Percentiles rank a stretch among this genome's conserved stretches.
phyloP scores from a whole-genome alignment of 1,140 invertebrate species.

The Adelges cooleyi region DNA sequence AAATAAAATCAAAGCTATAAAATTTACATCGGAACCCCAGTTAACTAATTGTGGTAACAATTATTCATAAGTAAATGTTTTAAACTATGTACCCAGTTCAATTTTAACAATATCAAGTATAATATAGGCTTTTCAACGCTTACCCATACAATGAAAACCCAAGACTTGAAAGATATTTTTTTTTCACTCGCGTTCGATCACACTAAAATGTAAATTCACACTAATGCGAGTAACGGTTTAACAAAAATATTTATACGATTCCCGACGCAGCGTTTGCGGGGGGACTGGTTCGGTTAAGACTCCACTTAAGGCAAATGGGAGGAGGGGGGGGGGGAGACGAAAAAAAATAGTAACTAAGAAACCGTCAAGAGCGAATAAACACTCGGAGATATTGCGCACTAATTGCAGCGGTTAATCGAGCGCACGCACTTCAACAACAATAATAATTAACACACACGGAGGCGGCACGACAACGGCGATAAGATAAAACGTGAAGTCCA shows the following conservation, averaged over 20 bases:
- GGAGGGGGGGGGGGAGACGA: not conserved
- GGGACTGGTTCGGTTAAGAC: too few relatives aligned
- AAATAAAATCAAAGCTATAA: too few relatives aligned
- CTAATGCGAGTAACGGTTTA: not conserved
- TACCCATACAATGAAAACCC: constrained; percentile 24
- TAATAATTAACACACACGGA: not conserved
- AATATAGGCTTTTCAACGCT: not conserved
- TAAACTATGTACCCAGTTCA: too few relatives aligned
- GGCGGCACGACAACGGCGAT: not conserved
- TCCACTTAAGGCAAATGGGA: too few relatives aligned
- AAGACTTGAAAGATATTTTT: constrained; percentile 9
- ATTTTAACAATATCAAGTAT: too few relatives aligned
- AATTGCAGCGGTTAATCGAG: not conserved
- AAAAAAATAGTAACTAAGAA: not conserved
- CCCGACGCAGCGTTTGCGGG: too few relatives aligned
- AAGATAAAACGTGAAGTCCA: constrained; percentile 1
- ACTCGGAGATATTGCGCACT: too few relatives aligned
- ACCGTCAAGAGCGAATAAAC: not conserved
- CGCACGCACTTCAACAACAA: not conserved
- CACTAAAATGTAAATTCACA: not conserved
- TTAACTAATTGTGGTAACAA: too few relatives aligned
- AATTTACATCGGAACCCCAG: too few relatives aligned
- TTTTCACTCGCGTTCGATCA: not conserved
- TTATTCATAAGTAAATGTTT: too few relatives aligned
- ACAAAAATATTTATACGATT: too few relatives aligned